Evolutionary conservation across 2,113 vertebrate genomes (phyloP).

Genomic region (Odocoileus virginianus): DNA sequence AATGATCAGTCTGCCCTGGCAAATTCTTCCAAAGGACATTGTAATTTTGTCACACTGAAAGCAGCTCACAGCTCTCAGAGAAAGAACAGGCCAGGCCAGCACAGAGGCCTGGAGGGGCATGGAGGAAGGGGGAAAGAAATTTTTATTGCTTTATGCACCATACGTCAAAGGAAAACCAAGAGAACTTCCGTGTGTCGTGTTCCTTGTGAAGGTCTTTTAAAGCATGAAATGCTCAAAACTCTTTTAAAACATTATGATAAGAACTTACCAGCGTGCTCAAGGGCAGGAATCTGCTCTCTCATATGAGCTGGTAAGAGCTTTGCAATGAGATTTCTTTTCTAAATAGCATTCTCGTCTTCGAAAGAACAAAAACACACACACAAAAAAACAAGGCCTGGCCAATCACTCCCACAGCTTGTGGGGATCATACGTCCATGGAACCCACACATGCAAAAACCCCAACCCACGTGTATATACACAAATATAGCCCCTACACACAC

Average conservation of each 20-base stretch:
- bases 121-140: background rate
- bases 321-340: slow-evolving; percentile 58
- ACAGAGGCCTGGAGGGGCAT: background rate
- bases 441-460: slow-evolving; percentile 34
- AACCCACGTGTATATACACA: background rate
- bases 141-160: slow-evolving; percentile 80
- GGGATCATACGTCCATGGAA: slow-evolving; percentile 83
- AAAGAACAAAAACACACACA: slow-evolving; percentile 62
- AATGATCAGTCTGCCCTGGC: background rate
- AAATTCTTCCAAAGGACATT: background rate
- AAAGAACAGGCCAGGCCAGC: background rate
- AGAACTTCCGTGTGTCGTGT: slow-evolving; percentile 63
- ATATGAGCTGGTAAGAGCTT: slow-evolving; percentile 75
- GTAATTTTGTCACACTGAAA: background rate
- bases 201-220: slow-evolving; percentile 67
- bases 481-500: slow-evolving; percentile 14
- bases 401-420: slow-evolving; percentile 83
- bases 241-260: slow-evolving; percentile 67
- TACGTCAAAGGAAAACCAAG: slow-evolving; percentile 59
- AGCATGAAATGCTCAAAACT: slow-evolving; percentile 71
- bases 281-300: slow-evolving; percentile 81
- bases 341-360: slow-evolving; percentile 64
- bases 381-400: slow-evolving; percentile 74
- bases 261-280: slow-evolving; percentile 79
- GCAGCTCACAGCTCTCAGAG: background rate